Percentiles rank a stretch among this genome's conserved stretches.
phyloP scores from a whole-genome alignment of 2,113 vertebrate species.

The Cranoglanis bouderius region DNA sequence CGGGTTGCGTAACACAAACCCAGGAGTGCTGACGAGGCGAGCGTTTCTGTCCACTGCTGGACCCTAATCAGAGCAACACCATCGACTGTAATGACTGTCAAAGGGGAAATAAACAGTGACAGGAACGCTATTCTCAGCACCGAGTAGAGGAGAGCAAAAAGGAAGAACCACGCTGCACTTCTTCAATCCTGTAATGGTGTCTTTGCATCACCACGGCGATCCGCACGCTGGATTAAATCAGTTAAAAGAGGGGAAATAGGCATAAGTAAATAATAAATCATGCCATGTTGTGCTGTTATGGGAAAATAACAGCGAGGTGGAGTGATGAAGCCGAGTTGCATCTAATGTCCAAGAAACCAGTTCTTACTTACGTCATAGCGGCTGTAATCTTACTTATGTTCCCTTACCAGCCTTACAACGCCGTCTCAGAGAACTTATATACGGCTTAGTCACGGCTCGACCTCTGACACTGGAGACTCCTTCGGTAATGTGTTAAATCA shows the following conservation, averaged over 20 bases:
- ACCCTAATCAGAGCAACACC: constrained; percentile 48
- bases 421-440: too few relatives aligned
- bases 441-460: too few relatives aligned
- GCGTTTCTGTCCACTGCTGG: constrained; percentile 33
- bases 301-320: background rate
- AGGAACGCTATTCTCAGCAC: constrained; percentile 33
- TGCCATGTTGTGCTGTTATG: background rate
- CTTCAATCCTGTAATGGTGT: background rate
- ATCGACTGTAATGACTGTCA: constrained; percentile 41
- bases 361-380: background rate
- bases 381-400: background rate
- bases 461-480: background rate
- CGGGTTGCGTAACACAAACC: constrained; percentile 33
- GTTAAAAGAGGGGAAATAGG: background rate
- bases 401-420: too few relatives aligned
- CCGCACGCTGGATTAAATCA: background rate
- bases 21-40: constrained; percentile 34
- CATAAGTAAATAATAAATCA: background rate
- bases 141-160: background rate
- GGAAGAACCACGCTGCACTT: background rate
- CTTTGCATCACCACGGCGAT: background rate
- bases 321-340: background rate
- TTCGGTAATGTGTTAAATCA: background rate
- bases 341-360: background rate
- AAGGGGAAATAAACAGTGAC: constrained; percentile 45